Evolutionary conservation across 1,140 invertebrate species (phyloP), one percentile per base, ranked within the genome.

Genomic region (Pseudomyrmex cubaensis): DNA sequence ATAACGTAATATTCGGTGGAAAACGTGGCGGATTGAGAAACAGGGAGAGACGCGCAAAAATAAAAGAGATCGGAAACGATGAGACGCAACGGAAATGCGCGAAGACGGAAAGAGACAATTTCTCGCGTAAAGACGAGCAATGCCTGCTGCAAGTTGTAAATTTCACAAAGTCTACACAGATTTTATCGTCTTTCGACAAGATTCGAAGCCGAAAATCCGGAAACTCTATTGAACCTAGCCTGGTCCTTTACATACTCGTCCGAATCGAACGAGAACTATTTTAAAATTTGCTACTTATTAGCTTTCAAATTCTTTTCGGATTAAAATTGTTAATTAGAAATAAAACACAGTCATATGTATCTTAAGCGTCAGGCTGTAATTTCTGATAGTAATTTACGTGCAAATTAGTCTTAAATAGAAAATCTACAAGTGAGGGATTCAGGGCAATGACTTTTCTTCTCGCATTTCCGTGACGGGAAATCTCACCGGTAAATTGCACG

Each of bases 401-500:
- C 25, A 35, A 35, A 35, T 35, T 2, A 35, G 25, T 35, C 0
- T 35, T 35, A 35, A 35, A 35, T 5, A 35, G 25, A 35, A 35
- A 35, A 35, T n/a, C 12, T 56, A 64, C 8, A 12, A 50, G 64
- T 44, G 54, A 13, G 35, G 13, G 50, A 78, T 80, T 80, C 15
- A 20, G 20, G 9, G 35, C 57, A 20, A 9, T 20, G 54, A 15
- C 9, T 48, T 12, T 57, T 5, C 50, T 25, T 46, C 44, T 70
- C 22, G 17, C 35, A 67, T 77, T 77, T 77, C 44, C 54, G 15
- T 35, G 46, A 80, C 20, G 54, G 25, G 1, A 70, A 80, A 59
- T 80, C 66, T 61, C n/a, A 20, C 35, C 62, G 54, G 46, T 67
- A 57, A 85, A 80, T 67, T 59, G 62, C 50, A 13, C 52, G 22